Base-by-base conservation (phyloP, 1,140 invertebrate species). In the Ceratitis capitata region DNA sequence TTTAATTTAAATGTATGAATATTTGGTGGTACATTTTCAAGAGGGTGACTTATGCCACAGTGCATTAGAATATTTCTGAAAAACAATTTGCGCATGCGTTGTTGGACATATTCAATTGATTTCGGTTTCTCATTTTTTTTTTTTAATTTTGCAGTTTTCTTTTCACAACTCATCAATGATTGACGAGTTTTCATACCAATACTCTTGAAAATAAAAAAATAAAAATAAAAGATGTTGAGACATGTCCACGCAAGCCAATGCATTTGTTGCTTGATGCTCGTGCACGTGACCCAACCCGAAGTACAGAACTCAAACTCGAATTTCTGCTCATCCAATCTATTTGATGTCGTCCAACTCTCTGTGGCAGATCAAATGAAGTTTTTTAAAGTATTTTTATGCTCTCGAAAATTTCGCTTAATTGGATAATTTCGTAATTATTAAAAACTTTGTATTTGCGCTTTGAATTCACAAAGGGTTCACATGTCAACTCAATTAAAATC, bases 11-110 rank as follows among this genome's bases (percentile, higher is more conserved):
- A 74, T 39, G 10, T 26, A 29, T 32, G 32, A 78, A 78, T n/a
- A n/a, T n/a, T n/a, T n/a, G n/a, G n/a, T n/a, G n/a, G n/a, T n/a
- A n/a, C n/a, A 39, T n/a, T 78, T 78, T 45, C n/a, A 45, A 78
- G 69, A 35, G 69, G 69, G 69, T 78, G 69, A 78, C 9, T 78
- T 78, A 78, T 78, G 69, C 45, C 23, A 23, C 39, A 26, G 7
- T 10, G n/a, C 69, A 78, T 45, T 39, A 9, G n/a, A 45, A 14
- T n/a, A 39, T 42, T 26, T 1, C 39, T 23, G 4, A 56, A 78
- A 78, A n/a, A 23, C n/a, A 78, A 45, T 78, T 78, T 78, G 69
- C 69, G 69, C 69, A 78, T 78, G 69, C 69, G 69, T 39, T 45
- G 69, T 78, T 78, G 69, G 69, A n/a, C 32, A 39, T 16, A 35